phyloP scores from a whole-genome alignment of 64 coral and sea anemone species.

The Acropora yongei region DNA sequence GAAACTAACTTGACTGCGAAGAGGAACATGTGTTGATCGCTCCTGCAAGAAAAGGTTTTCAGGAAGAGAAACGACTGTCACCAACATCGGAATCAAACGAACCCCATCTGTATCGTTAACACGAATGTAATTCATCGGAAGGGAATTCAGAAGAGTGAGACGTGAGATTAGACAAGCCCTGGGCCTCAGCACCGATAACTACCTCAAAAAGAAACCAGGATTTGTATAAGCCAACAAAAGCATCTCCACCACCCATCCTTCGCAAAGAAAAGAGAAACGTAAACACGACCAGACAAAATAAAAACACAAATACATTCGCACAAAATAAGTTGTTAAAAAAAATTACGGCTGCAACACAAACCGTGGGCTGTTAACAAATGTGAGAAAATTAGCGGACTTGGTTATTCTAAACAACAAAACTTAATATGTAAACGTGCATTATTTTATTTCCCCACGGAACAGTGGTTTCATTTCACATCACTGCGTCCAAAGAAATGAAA shows the following conservation, averaged over 20 bases:
- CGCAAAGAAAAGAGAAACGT: background rate
- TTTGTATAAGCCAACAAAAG: background rate
- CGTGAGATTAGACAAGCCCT: background rate
- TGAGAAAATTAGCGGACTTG: conserved; percentile 2
- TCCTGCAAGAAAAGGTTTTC: conserved; percentile 11
- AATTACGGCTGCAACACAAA: conserved; percentile 14
- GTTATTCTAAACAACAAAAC: conserved; percentile 55
- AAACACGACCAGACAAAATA: background rate
- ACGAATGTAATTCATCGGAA: too few species aligned
- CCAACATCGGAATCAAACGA: background rate
- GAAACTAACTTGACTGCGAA: conserved; percentile 44
- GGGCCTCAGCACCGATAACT: too few species aligned
- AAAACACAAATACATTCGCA: background rate
- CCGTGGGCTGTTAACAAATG: conserved; percentile 1
- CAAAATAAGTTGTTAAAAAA: background rate
- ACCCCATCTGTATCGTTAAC: background rate
- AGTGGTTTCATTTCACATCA: too few species aligned
- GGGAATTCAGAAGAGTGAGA: background rate
- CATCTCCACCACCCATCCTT: too few species aligned
- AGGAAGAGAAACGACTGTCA: background rate
- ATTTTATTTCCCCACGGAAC: background rate
- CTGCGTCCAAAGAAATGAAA: too few species aligned
- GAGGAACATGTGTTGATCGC: background rate
- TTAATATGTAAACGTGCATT: conserved; percentile 28
- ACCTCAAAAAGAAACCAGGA: background rate